These are phyloP conservation scores for Callithrix jacchus DNA, from an alignment of 2,113 vertebrate genomes.

Conservation along the genomic window DNA sequence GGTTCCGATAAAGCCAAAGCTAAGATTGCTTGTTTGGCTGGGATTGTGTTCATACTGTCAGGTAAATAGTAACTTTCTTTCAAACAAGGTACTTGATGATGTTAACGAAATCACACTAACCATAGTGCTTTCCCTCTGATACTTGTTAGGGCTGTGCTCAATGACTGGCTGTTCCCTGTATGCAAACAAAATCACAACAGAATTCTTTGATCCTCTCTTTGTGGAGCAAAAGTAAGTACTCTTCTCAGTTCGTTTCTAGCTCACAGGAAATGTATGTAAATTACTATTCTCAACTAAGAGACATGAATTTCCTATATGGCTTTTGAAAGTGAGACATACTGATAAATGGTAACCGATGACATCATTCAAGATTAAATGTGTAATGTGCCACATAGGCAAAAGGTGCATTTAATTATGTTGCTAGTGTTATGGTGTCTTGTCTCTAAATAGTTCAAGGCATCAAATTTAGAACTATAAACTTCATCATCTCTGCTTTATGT, in stretches of 20 bases:
- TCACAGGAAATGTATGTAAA: neutral
- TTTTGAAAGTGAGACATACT: neutral
- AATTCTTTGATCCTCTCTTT: conserved; percentile 92
- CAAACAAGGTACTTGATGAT: neutral
- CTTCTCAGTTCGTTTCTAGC: conserved; percentile 56
- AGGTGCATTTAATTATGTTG: neutral
- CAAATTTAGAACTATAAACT: neutral
- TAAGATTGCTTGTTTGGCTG: conserved; percentile 93
- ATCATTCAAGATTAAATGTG: neutral
- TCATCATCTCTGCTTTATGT: neutral
- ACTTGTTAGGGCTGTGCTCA: conserved; percentile 90
- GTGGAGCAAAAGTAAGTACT: conserved; percentile 93
- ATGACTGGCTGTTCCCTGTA: conserved; percentile 95
- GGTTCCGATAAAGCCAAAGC: conserved; percentile 93
- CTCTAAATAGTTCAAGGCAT: neutral
- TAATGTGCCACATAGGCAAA: neutral
- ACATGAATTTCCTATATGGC: neutral
- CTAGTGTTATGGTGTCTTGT: neutral
- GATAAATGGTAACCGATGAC: neutral
- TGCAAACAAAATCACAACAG: conserved; percentile 90
- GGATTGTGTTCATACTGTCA: conserved; percentile 90
- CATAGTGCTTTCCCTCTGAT: conserved; percentile 52
- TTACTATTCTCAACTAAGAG: neutral
- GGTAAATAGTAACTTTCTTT: conserved; percentile 85
- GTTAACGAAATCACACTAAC: conserved; percentile 49